Evolutionary conservation across 1,140 invertebrate species (phyloP), one percentile per base, ranked within the genome.

Genomic region (Drosophila kanapiae): DNA sequence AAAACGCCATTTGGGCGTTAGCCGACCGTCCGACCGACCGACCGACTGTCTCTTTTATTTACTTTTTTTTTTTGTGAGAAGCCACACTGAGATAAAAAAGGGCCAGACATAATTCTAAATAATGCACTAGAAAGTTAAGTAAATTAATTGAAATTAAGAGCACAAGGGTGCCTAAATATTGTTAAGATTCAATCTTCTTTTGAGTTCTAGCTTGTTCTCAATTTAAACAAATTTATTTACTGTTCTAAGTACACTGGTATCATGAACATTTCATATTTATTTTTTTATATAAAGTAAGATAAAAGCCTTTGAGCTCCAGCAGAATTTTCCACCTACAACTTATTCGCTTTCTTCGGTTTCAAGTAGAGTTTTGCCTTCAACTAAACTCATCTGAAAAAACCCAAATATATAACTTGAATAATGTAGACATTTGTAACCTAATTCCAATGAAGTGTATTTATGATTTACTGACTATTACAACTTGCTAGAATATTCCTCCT

Each of bases 1-100:
- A 80, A 84, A 80, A 80, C 59, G 40, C 59, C 68, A 81, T 80
- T 85, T 77, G 62, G 74, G 71, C 72, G 75, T 77, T 70, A 45
- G 67, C 45, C 37, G 61, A 43, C 18, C 37, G 37, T 43, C 53
- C 8, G 53, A 53, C n/a, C n/a, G n/a, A n/a, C 35, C 37, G 37
- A 51, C 53, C 8, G 53, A 53, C 14, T 67, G 65, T 67, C 65
- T 67, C 31, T 45, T 37, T 38, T 70, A 62, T 70, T 38, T 68
- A 18, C 57, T 9, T 16, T 10, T 68, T 31, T 62, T 29, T 40
- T 23, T 38, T 64, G 45, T 65, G 29, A 35, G 23, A 8, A 62
- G 16, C 14, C 43, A 40, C 65, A 69, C 65, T 69, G 14, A 14
- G 18, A 27, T n/a, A 69, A 69, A 51, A 16, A 10, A 11, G 8